Base-by-base conservation (phyloP, 2,113 vertebrate genomes). In the Halcyon senegalensis region DNA sequence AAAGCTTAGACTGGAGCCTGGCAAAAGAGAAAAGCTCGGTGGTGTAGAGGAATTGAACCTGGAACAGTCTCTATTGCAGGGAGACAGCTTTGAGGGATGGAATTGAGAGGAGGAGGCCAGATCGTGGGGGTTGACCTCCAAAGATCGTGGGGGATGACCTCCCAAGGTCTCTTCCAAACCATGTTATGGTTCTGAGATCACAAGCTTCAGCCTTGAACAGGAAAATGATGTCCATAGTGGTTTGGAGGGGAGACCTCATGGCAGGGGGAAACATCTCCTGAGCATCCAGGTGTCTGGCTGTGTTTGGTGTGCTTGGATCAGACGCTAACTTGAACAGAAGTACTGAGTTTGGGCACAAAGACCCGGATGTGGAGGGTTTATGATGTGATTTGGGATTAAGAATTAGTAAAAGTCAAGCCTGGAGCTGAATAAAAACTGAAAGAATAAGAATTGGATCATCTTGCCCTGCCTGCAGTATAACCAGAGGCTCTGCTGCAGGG, bases 201-300 rank as follows among this genome's bases (percentile, higher is more conserved):
- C 0, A 11, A 59, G n/a, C 59, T 39, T 67, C 9, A 28, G 53
- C 2, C 24, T 27, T 7, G 17, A 16, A 58, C 11, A 18, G 55
- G 55, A 31, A 31, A 56, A 7, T 0, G 6, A 5, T 16, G 18
- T 5, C 80, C 1, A 0, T 2, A 3, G 56, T 11, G 13, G 27
- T 28, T 20, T 11, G 7, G 70, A 20, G 50, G 43, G 62, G 9
- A 51, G 56, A 74, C 55, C 27, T 18, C 1, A 33, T 0, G 30
- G 75, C 27, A 27, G 51, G 63, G 43, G 30, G 25, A 9, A 1
- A 5, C 2, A 9, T 15, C 37, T 41, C 33, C 20, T 0, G 2
- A 15, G 30, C 2, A 6, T 4, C 31, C 9, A 2, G 23, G 28
- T 11, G 28, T 46, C 58, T 9, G 70, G 9, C 7, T 16, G 64